Evolutionary conservation across 1,140 invertebrate genomes (phyloP).

Genomic region (Drosophila serrata): DNA sequence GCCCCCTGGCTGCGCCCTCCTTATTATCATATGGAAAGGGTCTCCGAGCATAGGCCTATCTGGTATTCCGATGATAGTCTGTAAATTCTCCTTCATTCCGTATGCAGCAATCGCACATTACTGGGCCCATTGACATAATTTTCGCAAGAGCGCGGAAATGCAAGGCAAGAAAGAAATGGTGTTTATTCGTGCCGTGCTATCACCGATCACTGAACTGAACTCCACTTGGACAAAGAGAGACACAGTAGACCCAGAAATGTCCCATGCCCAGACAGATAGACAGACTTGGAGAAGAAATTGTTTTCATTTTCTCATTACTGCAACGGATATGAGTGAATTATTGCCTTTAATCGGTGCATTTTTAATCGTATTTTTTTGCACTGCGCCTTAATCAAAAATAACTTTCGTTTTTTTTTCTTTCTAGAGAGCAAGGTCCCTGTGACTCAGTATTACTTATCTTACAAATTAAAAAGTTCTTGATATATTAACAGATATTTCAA

Average conservation of each 20-base stretch:
- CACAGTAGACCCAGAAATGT: constrained; percentile 25
- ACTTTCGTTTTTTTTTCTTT: constrained; percentile 1
- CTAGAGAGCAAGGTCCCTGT: neutral
- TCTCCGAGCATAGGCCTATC: constrained; percentile 41
- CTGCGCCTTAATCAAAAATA: neutral
- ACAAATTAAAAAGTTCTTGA: neutral
- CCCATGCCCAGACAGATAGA: constrained; percentile 12
- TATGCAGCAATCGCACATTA: constrained; percentile 37
- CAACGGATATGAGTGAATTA: constrained; percentile 20
- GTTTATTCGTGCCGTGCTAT: constrained; percentile 44
- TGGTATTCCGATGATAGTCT: constrained; percentile 12
- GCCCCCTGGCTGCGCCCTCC: constrained; percentile 20
- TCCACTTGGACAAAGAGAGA: constrained; percentile 39
- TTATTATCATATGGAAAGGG: constrained; percentile 51
- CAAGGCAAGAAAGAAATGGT: constrained; percentile 50
- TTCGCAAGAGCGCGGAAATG: constrained; percentile 58
- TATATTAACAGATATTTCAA: neutral
- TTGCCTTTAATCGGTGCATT: neutral
- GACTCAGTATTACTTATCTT: neutral
- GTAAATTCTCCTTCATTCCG: constrained; percentile 6
- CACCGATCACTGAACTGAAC: constrained; percentile 20
- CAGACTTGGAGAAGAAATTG: constrained; percentile 23
- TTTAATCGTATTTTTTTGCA: constrained; percentile 8
- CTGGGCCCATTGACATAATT: constrained; percentile 53
- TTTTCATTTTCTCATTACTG: constrained; percentile 39